phyloP scores from a whole-genome alignment of 2,888 invertebrate species.

The Archaeoteleia sp. region DNA sequence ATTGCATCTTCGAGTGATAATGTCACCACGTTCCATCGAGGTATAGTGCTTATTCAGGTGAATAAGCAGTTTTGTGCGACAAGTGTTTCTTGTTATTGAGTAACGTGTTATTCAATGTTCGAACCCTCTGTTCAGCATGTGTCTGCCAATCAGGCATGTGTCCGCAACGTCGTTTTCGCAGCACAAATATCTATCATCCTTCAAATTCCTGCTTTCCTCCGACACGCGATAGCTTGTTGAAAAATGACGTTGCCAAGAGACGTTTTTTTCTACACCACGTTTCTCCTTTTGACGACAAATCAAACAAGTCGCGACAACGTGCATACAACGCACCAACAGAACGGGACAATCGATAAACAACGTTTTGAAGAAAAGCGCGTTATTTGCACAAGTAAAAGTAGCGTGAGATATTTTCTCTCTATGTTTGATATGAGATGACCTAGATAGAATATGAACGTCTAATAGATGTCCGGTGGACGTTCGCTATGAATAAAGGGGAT shows the following conservation, averaged over 20 bases:
- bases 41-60: slow-evolving; percentile 6
- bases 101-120: slow-evolving; percentile 13
- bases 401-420: too few relatives aligned
- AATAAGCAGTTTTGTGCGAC: slow-evolving; percentile 28
- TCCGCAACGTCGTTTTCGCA: slow-evolving; percentile 35
- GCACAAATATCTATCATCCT: slow-evolving; percentile 40
- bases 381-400: too few relatives aligned
- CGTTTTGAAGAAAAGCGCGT: too few relatives aligned
- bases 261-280: background rate
- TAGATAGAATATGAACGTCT: too few relatives aligned
- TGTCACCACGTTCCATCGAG: background rate
- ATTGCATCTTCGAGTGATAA: too few relatives aligned
- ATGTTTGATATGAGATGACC: too few relatives aligned
- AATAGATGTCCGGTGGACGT: too few relatives aligned
- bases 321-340: too few relatives aligned
- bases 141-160: slow-evolving; percentile 25
- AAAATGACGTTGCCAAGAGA: slow-evolving; percentile 34
- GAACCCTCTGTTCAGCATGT: slow-evolving; percentile 9
- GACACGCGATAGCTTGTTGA: slow-evolving; percentile 30
- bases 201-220: slow-evolving; percentile 28
- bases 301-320: too few relatives aligned
- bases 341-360: too few relatives aligned
- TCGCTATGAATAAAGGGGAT: too few relatives aligned
- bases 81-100: slow-evolving; percentile 38
- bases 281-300: too few relatives aligned